Evolutionary conservation across 1,140 invertebrate species (phyloP), one percentile per base, ranked within the genome.

Genomic region (Drosophila pandora): DNA sequence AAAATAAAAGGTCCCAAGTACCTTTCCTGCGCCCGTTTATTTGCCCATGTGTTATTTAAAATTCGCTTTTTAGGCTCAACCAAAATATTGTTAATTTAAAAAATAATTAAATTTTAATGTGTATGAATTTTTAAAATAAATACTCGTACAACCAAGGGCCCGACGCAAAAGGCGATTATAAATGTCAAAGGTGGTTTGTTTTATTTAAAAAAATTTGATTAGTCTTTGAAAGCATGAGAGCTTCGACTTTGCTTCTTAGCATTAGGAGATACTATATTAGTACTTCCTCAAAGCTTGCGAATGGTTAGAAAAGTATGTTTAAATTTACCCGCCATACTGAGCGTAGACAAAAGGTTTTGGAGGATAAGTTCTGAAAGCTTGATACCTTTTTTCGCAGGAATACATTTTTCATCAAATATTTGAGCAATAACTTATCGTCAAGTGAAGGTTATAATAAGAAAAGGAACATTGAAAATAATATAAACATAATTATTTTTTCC

Each of bases 81-180:
- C 4, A 43, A 37, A 23, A 59, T 55, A 62, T 32, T 10, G 62
- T 78, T 80, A 34, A 73, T 70, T 79, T 74, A 64, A 78, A 67
- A 28, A 67, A 76, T 69, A 80, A 67, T 57, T 78, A 57, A 62
- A n/a, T 72, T 45, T 59, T 59, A n/a, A 4, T 37, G 34, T n/a
- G 12, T 37, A 37, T 37, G 25, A 6, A 28, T 34, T 37, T 47
- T 6, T 10, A 32, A n/a, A 8, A 7, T 47, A 47, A 3, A 23
- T 22, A 45, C 17, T 21, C 17, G 5, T 43, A 8, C 7, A 2
- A n/a, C 41, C n/a, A 13, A 17, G 6, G 2, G 17, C 25, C 25
- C 5, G 25, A 28, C 5, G 25, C 7, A 28, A 28, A 6, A 28
- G 25, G 13, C 8, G 7, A 47, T 47, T 47, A 22, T 3, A 47